Evolutionary conservation across 2,888 invertebrate species (phyloP), one percentile per base, ranked within the genome.

Genomic region (Chromoteleia sp.): DNA sequence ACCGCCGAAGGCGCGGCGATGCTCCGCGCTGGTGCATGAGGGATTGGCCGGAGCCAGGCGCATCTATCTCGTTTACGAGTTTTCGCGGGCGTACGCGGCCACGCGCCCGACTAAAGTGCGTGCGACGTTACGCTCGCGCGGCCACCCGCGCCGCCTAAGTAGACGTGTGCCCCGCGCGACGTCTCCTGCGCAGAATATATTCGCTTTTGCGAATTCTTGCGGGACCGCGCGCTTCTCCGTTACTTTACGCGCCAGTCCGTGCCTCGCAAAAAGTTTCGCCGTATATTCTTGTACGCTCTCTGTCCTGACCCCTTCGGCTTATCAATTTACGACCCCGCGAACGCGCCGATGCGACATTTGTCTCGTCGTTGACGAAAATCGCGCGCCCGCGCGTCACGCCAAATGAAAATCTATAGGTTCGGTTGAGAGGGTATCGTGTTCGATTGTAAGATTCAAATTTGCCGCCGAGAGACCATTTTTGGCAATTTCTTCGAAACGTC

Each of bases 51-150:
- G 56, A 84, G 78, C 84, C 76, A 75, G 76, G 85, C 84, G 87
- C 87, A 87, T 89, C 87, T 86, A 88, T 89, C 89, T 88, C 87
- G 84, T 86, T 89, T 89, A 89, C 86, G 88, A 88, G 85, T 87
- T 86, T 83, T 86, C 82, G 82, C 78, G 75, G 82, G 83, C 83
- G 70, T 65, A 73, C 74, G 77, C 83, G 85, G 48, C 65, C 78
- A 80, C 77, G 75, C 78, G 82, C 82, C 58, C 82, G 41, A 56
- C 79, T 52, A 36, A 81, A 81, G 81, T 83, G 83, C 81, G 83
- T 81, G 83, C 67, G 45, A 25, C 59, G 21, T 33, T 48, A 12
- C 41, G 7, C 2, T 7, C 17, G 33, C 33, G 12, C 8, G 17
- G 7, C 1, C n/a, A 21, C 58, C 19, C 30, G 39, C 12, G 59